A percentile compares a stretch with the other conserved stretches of the same genome.
Evolutionary conservation across 2,888 invertebrate genomes (phyloP).

Genomic region (Vannuccia rotundouncinata): DNA sequence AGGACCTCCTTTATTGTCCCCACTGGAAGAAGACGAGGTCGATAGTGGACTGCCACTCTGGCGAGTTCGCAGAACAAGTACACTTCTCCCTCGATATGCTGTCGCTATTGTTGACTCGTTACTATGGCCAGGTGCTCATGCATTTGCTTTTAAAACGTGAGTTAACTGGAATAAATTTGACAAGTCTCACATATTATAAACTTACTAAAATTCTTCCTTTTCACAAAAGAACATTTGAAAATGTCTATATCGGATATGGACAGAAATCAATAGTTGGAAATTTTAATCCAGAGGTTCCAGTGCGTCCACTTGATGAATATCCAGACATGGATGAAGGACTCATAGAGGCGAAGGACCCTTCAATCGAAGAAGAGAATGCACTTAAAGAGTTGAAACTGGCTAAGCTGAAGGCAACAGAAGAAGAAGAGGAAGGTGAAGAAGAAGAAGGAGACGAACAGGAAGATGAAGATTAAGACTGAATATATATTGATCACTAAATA

Average conservation of each 20-base stretch:
- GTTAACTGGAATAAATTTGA: too few species aligned
- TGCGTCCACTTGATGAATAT: not conserved
- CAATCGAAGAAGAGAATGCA: not conserved
- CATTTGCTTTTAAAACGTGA: slow-evolving; percentile 13
- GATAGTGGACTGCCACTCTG: not conserved
- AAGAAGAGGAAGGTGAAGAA: not conserved
- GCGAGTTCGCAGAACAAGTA: slow-evolving; percentile 18
- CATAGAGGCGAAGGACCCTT: not conserved
- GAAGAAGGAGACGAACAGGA: not conserved
- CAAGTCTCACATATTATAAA: too few species aligned
- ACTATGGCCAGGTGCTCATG: slow-evolving; percentile 31
- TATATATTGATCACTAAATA: too few species aligned
- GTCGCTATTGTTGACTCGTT: slow-evolving; percentile 6
- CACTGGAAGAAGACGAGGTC: slow-evolving; percentile 22
- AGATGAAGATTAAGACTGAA: not conserved
- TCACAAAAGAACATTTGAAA: not conserved
- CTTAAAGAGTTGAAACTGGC: not conserved
- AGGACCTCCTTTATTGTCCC: slow-evolving; percentile 19
- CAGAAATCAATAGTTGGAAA: not conserved
- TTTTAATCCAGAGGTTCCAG: not conserved
- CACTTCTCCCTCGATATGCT: slow-evolving; percentile 8
- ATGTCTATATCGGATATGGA: not conserved
- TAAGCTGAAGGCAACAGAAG: not conserved
- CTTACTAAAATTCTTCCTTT: too few species aligned
- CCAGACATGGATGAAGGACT: not conserved